Percentiles rank a stretch among this genome's conserved stretches.
These are phyloP conservation scores for Sardinella longiceps DNA, from an alignment of 2,797 vertebrate genomes.

Conservation along the genomic window DNA sequence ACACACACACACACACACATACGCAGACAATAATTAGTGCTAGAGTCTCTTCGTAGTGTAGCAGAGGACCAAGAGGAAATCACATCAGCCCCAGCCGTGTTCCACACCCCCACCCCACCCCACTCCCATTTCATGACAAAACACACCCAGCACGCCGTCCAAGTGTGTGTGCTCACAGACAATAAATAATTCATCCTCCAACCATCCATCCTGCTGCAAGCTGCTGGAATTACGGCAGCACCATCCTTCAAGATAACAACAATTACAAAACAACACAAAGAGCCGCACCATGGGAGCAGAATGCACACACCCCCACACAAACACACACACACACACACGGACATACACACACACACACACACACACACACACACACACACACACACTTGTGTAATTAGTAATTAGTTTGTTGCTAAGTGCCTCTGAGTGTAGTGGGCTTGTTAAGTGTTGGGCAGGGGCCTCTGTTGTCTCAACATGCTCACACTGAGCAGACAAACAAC, in stretches of 20 bases:
- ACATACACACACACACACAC: background rate
- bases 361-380: background rate
- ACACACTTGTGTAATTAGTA: conserved; percentile 37
- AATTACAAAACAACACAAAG: conserved; percentile 82
- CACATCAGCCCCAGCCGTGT: conserved; percentile 40
- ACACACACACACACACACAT: too few species aligned
- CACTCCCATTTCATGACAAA: conserved; percentile 19
- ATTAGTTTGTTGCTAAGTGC: conserved; percentile 38
- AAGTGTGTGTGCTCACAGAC: conserved; percentile 83
- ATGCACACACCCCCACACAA: background rate
- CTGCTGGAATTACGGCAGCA: conserved; percentile 81
- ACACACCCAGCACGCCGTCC: conserved; percentile 43
- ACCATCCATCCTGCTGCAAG: conserved; percentile 73
- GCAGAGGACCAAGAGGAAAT: conserved; percentile 4
- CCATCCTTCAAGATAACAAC: conserved; percentile 83
- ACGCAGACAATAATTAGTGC: background rate
- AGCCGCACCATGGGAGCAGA: background rate
- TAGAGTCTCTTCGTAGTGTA: background rate
- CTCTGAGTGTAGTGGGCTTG: conserved; percentile 12
- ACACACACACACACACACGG: background rate
- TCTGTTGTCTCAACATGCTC: background rate
- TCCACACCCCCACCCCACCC: conserved; percentile 44
- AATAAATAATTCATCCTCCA: conserved; percentile 93
- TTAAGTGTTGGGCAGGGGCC: conserved; percentile 17
- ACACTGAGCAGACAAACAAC: background rate